Evolutionary conservation across 1,140 invertebrate genomes (phyloP), one percentile per base, ranked within the genome.

Genomic region (Aleiodes sp.): DNA sequence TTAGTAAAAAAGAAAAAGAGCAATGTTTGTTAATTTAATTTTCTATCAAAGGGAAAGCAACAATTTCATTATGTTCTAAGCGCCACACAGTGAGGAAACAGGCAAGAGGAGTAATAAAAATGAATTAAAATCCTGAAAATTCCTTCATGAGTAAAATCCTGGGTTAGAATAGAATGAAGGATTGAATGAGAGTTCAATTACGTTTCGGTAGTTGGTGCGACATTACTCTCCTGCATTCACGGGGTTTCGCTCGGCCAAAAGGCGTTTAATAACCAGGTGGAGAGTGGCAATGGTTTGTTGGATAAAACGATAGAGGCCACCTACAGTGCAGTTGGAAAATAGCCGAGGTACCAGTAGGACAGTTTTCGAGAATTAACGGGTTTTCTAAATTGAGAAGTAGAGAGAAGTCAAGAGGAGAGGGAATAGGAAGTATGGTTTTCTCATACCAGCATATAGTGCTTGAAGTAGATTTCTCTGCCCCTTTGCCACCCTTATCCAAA

Each of bases 111-210:
- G n/a, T n/a, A n/a, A n/a, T n/a, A n/a, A n/a, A n/a, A n/a, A n/a
- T n/a, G n/a, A n/a, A n/a, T n/a, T n/a, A n/a, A n/a, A n/a, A n/a
- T n/a, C n/a, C n/a, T n/a, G n/a, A n/a, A n/a, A n/a, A n/a, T n/a
- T n/a, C n/a, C n/a, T n/a, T n/a, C n/a, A 52, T 24, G 46, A 52
- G 4, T 3, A 24, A 46, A 46, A 46, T 9, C n/a, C 1, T 6
- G 8, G 2, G 4, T 8, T 9, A 19, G 16, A 19, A 21, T 21
- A 24, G 12, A 52, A 52, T 52, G 46, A 52, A 24, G n/a, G 16
- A 21, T 26, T 16, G 1, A 10, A 52, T 52, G 46, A 52, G 46
- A 52, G 46, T 52, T 52, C 46, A 52, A 52, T 52, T 52, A 52
- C 46, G 10, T 24, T 52, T 52, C 26, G 6, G 16, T 24, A 16